Base-by-base conservation (phyloP, 2,888 invertebrate species). In the Athetis lepigone region DNA sequence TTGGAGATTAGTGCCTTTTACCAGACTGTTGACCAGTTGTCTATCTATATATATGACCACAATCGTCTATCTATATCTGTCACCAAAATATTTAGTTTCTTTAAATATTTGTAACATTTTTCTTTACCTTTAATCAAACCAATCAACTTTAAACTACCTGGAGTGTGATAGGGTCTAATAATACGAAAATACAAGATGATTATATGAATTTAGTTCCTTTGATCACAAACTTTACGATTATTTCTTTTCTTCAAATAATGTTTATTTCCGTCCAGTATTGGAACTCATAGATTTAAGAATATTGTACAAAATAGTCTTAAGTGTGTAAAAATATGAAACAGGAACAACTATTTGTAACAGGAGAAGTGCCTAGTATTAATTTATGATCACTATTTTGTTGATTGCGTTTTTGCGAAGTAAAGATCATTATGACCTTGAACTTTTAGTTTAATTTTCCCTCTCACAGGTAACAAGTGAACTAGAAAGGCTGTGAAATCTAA, bases 381-480 rank as follows among this genome's bases (percentile, higher is more conserved):
- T 89, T 89, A 88, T 89, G 81, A 85, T 77, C 70, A 77, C 75
- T 83, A 83, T 80, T 83, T 89, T 89, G 90, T 90, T 90, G 89
- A 86, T 85, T 83, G 82, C 85, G 77, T 84, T 86, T n/a, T 82
- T 85, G 79, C 82, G 83, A 88, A 90, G 83, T 90, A 90, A 89
- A 90, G 79, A 82, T 78, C 79, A 85, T 80, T 86, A 81, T 73
- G 72, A 79, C 73, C 64, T 77, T 73, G 55, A 65, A 54, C 7
- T 46, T 54, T 27, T 64, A 75, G 55, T 75, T 84, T 82, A 59
- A 59, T 77, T 81, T 83, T 66, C 45, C 49, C 65, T 49, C 9
- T 16, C 25, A 13, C 9, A 42, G 6, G 16, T 8, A n/a, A n/a
- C n/a, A n/a, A n/a, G n/a, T n/a, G n/a, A n/a, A n/a, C n/a, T n/a